Percentiles rank a stretch among this genome's conserved stretches.
These are phyloP conservation scores for Venustaconcha ellipsiformis DNA, from an alignment of 1,140 invertebrate species.

Conservation along the genomic window DNA sequence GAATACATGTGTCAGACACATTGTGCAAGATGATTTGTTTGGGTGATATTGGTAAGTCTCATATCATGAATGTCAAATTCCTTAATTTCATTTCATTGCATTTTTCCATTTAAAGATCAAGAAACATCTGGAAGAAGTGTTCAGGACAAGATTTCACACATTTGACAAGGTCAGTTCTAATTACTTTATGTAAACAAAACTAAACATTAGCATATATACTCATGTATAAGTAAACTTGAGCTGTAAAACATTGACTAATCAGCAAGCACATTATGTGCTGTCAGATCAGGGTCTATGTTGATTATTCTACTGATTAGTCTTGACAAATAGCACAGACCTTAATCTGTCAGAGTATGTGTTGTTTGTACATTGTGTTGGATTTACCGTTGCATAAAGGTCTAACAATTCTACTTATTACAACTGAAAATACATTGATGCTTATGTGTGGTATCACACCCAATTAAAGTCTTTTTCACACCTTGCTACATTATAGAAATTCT, in stretches of 20 bases:
- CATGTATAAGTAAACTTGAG: neutral
- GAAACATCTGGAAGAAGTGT: constrained; percentile 40
- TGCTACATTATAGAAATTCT: too few relatives aligned
- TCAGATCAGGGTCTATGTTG: too few relatives aligned
- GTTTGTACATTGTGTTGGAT: neutral
- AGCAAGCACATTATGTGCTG: too few relatives aligned
- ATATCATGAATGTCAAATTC: neutral
- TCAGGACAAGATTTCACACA: constrained; percentile 48
- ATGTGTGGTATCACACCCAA: neutral
- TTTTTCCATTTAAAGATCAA: constrained; percentile 37
- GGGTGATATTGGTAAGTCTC: neutral
- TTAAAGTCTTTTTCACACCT: too few relatives aligned
- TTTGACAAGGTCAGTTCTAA: constrained; percentile 50
- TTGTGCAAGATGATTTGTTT: neutral
- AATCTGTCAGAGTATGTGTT: too few relatives aligned
- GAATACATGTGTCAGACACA: neutral
- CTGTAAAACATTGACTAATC: neutral
- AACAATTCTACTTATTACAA: neutral
- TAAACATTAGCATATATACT: neutral
- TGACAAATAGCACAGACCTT: too few relatives aligned
- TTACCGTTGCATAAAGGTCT: neutral
- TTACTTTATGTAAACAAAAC: neutral
- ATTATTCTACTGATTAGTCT: neutral
- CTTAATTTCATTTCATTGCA: too few relatives aligned
- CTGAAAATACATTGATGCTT: neutral